A percentile compares a stretch with the other conserved stretches of the same genome.
Evolutionary conservation across 2,797 vertebrate genomes (phyloP).

Genomic region (Mionectes olivaceus): DNA sequence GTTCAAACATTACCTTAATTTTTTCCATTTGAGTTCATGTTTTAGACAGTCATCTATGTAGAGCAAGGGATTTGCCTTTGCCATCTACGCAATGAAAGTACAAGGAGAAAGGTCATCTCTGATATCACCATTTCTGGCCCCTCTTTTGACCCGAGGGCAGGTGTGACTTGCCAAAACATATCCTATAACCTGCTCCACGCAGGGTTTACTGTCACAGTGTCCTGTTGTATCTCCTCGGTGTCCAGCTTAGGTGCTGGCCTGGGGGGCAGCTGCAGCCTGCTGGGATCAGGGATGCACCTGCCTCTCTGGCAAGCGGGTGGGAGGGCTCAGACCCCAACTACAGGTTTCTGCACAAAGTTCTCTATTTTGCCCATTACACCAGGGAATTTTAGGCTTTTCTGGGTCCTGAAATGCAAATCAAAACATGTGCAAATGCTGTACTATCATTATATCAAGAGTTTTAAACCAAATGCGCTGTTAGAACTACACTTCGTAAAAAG

Average conservation of each 20-base stretch:
- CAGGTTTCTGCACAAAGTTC: neutral
- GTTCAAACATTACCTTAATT: neutral
- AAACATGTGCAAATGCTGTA: neutral
- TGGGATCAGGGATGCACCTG: neutral
- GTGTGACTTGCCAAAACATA: neutral
- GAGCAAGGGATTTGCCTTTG: neutral
- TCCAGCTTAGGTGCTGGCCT: neutral
- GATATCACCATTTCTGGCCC: neutral
- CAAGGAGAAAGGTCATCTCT: neutral
- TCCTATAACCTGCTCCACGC: neutral
- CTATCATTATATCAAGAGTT: neutral
- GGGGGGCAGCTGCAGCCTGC: neutral
- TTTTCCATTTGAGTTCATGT: neutral
- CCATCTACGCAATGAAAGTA: fast-evolving
- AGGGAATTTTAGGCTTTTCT: neutral
- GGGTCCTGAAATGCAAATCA: neutral
- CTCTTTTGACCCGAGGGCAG: neutral
- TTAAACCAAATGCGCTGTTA: neutral
- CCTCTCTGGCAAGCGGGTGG: fast-evolving
- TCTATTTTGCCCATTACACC: too few relatives aligned
- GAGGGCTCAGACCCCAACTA: neutral
- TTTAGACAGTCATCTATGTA: neutral
- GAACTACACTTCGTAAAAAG: neutral
- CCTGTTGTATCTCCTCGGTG: neutral
- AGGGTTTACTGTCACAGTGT: neutral